Conservation (phyloP, 2,797 vertebrate species). For the Tenualosa thibaudeaui region DNA sequence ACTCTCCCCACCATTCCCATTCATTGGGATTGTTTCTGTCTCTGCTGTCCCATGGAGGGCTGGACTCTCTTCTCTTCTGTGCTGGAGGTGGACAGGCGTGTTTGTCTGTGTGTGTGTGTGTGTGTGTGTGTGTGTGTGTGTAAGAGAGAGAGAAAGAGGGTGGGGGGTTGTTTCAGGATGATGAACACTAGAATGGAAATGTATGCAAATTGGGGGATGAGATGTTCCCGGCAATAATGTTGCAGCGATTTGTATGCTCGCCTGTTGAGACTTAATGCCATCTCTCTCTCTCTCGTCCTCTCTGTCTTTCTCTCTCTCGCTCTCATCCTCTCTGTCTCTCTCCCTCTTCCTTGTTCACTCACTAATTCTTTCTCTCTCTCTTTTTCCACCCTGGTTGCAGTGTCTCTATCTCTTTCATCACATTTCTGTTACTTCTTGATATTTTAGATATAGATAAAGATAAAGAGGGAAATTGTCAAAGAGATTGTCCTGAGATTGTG, state of each 20-base stretch:
- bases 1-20: neutral
- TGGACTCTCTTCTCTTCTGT: neutral
- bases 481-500: neutral
- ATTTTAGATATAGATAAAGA: neutral
- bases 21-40: neutral
- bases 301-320: slow-evolving; percentile 26
- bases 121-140: neutral
- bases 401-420: neutral
- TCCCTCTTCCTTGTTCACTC: slow-evolving; percentile 23
- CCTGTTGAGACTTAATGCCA: slow-evolving; percentile 15
- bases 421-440: neutral
- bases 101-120: neutral
- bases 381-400: neutral
- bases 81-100: neutral
- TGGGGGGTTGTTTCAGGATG: slow-evolving; percentile 27
- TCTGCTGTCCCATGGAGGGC: neutral
- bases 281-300: neutral
- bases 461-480: no score
- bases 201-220: slow-evolving; percentile 61
- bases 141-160: neutral
- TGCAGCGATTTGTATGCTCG: slow-evolving; percentile 21
- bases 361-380: neutral
- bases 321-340: slow-evolving; percentile 7
- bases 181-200: slow-evolving; percentile 66
- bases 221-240: slow-evolving; percentile 28